Conservation (phyloP, 2,888 invertebrate species). For the Didymodactylos carnosus region DNA sequence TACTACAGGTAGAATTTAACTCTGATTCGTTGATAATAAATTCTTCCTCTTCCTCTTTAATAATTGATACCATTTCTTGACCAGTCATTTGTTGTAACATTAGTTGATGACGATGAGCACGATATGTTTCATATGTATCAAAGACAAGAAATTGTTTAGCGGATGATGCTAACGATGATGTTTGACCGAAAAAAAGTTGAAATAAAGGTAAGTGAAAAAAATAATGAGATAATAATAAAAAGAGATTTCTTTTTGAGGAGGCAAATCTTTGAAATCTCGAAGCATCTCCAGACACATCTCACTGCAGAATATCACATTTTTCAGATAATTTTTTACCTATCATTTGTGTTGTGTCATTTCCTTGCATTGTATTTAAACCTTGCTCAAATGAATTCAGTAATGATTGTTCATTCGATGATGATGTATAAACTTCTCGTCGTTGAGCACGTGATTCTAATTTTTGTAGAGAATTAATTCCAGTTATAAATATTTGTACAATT, state of each 20-base stretch:
- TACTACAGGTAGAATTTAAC: constrained; percentile 8
- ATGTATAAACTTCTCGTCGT: constrained; percentile 4
- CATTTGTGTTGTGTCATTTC: not conserved
- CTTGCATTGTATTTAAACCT: not conserved
- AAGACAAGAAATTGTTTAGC: constrained; percentile 7
- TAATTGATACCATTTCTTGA: constrained; percentile 12
- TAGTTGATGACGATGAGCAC: constrained; percentile 12
- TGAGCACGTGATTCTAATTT: constrained; percentile 13
- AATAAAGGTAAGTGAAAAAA: too few relatives aligned
- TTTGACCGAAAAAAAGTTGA: not conserved
- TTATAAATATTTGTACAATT: constrained; percentile 4
- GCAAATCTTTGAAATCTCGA: too few relatives aligned
- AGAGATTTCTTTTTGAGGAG: too few relatives aligned
- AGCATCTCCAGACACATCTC: too few relatives aligned
- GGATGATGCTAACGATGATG: not conserved
- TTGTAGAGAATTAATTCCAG: constrained; percentile 10
- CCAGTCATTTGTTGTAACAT: constrained; percentile 15
- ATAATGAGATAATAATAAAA: too few relatives aligned
- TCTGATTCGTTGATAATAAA: constrained; percentile 13
- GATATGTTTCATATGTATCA: constrained; percentile 15
- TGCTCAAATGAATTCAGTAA: too few relatives aligned
- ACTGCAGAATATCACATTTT: too few relatives aligned
- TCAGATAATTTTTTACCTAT: too few relatives aligned
- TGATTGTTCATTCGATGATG: not conserved
- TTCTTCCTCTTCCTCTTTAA: constrained; percentile 15